Percentiles rank a stretch among this genome's conserved stretches.
These are phyloP conservation scores for Notothenia rossii DNA, from an alignment of 2,113 vertebrate genomes.

Conservation along the genomic window DNA sequence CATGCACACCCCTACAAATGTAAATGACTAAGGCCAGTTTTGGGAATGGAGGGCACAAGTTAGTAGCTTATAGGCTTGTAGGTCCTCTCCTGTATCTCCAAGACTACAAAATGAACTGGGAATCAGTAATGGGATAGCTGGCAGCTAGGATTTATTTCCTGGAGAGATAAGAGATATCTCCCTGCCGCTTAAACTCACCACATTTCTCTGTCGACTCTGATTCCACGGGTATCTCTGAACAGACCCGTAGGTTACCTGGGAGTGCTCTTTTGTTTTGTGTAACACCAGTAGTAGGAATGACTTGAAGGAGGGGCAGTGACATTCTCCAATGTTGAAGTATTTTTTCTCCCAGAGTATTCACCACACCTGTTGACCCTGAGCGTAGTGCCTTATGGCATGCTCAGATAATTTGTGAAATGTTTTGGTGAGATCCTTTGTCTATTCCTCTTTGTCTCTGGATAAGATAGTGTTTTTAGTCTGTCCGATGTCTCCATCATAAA, in stretches of 20 bases:
- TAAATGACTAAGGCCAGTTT: constrained; percentile 86
- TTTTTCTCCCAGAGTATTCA: constrained; percentile 73
- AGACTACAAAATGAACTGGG: constrained; percentile 70
- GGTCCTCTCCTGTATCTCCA: constrained; percentile 75
- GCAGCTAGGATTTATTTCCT: constrained; percentile 40
- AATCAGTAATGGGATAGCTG: constrained; percentile 59
- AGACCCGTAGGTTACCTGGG: constrained; percentile 50
- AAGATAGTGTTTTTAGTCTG: constrained; percentile 39
- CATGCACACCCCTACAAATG: constrained; percentile 66
- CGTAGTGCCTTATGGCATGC: constrained; percentile 47
- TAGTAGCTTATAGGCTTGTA: constrained; percentile 79
- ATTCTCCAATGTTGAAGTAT: constrained; percentile 66
- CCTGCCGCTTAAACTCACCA: constrained; percentile 35
- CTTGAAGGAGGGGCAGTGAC: constrained; percentile 75
- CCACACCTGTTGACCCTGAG: constrained; percentile 50
- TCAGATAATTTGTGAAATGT: constrained; percentile 68
- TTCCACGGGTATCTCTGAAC: constrained; percentile 38
- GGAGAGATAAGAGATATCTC: constrained; percentile 43
- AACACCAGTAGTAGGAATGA: constrained; percentile 67
- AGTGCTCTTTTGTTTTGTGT: constrained; percentile 57
- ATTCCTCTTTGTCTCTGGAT: constrained; percentile 45
- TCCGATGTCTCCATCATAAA: constrained; percentile 48
- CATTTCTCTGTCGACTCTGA: constrained; percentile 28
- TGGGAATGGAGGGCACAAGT: constrained; percentile 77
- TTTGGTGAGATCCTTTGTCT: constrained; percentile 32